Base-by-base conservation (phyloP, 2,113 vertebrate species). In the Australoheros scitulus region DNA sequence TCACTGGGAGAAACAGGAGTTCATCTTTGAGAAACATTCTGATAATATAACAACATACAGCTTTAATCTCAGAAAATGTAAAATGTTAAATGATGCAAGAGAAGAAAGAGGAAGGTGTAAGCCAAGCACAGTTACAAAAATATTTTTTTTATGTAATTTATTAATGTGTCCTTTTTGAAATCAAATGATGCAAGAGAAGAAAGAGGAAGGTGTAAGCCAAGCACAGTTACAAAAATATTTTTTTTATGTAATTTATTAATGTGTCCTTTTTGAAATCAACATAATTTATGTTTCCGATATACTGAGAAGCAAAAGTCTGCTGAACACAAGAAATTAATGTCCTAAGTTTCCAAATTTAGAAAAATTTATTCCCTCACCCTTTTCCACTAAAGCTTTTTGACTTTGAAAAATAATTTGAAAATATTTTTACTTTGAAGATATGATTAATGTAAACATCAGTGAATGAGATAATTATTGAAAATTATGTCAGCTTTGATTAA, bases 31-130 rank as follows among this genome's bases (percentile, higher is more conserved):
- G 5, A 52, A n/a, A 74, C 6, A 13, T 18, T 75, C n/a, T 24
- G 11, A 0, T 41, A 0, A 64, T 11, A 41, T 22, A 5, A 13
- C 34, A 64, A 13, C 20, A 0, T 22, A 63, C 0, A 64, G 0
- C 36, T 41, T 0, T 64, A 15, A 0, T 15, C 41, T 64, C 36
- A 41, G 3, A 1, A 22, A 5, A 11, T 65, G 24, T 11, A 11
- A 18, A 61, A 34, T 15, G 36, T 63, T 6, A 18, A 61, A 34
- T 8, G 36, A 61, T 63, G 4, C 3, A 20, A 32, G 29, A 34
- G 8, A 20, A 61, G 3, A 60, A 60, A 32, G 58, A 60, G 24
- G 2, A 60, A 60, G 26, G 15, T 29, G 0, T 36, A 0, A 36
- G 26, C 6, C 17, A 20, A 11, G 34, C 20, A 1, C 18, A 36